Percentiles rank a stretch among this genome's conserved stretches.
Conservation (phyloP, 1,140 invertebrate genomes). For the Phenacoccus solenopsis region DNA sequence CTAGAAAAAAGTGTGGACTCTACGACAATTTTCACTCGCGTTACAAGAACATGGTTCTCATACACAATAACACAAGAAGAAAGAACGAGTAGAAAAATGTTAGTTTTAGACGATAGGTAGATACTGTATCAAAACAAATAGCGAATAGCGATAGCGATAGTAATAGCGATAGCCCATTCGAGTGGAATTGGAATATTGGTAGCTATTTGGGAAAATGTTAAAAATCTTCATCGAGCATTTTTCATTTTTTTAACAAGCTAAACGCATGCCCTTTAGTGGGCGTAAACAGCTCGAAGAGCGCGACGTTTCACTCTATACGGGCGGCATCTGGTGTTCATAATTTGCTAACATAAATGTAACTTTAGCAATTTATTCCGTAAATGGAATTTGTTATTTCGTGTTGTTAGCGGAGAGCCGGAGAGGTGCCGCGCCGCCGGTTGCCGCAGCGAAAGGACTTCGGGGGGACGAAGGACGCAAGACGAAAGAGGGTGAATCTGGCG, state of each 20-base stretch:
- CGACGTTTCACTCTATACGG: constrained; percentile 12
- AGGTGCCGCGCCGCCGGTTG: background rate
- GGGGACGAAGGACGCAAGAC: background rate
- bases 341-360: constrained; percentile 18
- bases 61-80: no score
- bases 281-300: constrained; percentile 5
- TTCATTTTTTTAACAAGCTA: constrained; percentile 6
- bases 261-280: constrained; percentile 1
- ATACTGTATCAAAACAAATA: no score
- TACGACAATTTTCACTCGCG: no score
- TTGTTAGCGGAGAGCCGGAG: background rate
- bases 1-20: no score
- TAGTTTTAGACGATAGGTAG: no score
- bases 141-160: no score
- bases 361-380: constrained; percentile 14
- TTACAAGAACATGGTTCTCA: no score
- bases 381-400: constrained; percentile 15
- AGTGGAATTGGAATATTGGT: no score
- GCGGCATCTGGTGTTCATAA: constrained; percentile 16
- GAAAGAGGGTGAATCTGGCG: constrained; percentile 1
- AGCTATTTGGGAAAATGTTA: background rate
- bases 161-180: no score
- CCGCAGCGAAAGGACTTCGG: background rate
- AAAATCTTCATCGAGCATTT: constrained; percentile 2
- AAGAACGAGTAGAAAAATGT: no score